These are phyloP conservation scores for Pelochelys cantorii DNA, from an alignment of 2,797 vertebrate species.

Conservation along the genomic window DNA sequence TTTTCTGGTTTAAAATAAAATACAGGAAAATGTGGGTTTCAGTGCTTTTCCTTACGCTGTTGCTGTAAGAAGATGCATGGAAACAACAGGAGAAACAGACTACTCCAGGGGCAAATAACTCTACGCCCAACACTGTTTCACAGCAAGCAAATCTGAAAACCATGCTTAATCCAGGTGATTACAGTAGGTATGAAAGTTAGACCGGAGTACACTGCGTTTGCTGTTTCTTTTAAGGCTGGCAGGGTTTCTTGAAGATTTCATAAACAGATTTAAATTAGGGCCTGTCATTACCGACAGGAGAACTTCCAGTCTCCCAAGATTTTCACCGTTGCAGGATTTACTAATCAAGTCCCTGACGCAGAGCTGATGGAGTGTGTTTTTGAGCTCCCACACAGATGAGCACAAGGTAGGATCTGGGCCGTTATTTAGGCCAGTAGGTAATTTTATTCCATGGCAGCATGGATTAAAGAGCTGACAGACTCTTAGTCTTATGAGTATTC, in stretches of 20 bases:
- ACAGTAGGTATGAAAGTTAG: neutral
- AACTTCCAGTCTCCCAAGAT: conserved; percentile 42
- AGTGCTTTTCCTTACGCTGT: neutral
- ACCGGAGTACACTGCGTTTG: neutral
- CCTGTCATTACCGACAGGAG: conserved; percentile 23
- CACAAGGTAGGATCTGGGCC: conserved; percentile 68
- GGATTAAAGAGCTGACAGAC: conserved; percentile 57
- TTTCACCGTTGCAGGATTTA: conserved; percentile 51
- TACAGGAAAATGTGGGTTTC: neutral
- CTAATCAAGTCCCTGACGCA: conserved; percentile 26
- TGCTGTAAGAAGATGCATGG: neutral
- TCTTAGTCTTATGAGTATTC: neutral
- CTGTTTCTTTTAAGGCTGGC: conserved; percentile 15
- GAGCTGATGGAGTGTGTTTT: neutral
- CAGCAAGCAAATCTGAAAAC: conserved; percentile 25
- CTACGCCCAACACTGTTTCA: neutral
- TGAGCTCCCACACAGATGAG: conserved; percentile 29
- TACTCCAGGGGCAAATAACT: neutral
- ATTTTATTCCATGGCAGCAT: conserved; percentile 68
- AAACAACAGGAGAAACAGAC: neutral
- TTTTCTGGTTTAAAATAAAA: neutral
- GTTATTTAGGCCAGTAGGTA: conserved; percentile 73
- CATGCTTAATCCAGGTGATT: neutral
- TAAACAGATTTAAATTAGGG: neutral
- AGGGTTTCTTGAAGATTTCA: neutral